phyloP scores from a whole-genome alignment of 2,888 invertebrate species.

The Cryptus armator region DNA sequence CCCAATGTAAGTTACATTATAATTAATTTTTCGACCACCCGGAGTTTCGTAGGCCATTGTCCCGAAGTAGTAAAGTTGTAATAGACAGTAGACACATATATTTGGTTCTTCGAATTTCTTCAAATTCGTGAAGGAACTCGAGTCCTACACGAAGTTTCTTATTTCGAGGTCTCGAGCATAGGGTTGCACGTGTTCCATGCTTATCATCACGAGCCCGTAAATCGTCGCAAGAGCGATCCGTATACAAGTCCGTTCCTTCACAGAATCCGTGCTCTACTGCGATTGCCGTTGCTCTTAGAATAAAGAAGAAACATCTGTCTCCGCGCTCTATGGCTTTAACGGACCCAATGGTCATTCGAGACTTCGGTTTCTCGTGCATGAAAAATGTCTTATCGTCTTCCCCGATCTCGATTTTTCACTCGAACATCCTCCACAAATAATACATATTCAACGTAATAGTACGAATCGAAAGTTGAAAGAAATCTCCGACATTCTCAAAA shows the following conservation, averaged over 20 bases:
- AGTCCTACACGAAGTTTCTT: conserved; percentile 67
- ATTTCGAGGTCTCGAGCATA: conserved; percentile 69
- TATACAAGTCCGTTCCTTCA: conserved; percentile 33
- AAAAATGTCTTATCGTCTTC: conserved; percentile 43
- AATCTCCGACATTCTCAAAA: neutral
- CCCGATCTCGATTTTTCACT: conserved; percentile 46
- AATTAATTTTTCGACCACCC: conserved; percentile 7
- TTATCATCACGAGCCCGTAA: conserved; percentile 77
- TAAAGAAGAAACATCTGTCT: conserved; percentile 76
- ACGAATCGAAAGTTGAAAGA: conserved; percentile 11
- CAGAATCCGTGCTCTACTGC: conserved; percentile 33
- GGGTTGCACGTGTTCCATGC: conserved; percentile 72
- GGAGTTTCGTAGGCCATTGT: neutral
- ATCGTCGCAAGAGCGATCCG: conserved; percentile 66
- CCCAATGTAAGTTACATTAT: neutral
- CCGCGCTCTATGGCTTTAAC: conserved; percentile 2
- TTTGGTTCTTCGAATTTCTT: conserved; percentile 19
- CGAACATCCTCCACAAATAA: conserved; percentile 18
- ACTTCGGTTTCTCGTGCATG: conserved; percentile 18
- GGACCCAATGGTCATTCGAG: conserved; percentile 46
- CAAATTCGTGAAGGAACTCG: conserved; percentile 34
- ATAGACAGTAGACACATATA: neutral
- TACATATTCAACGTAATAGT: neutral
- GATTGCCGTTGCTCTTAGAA: conserved; percentile 17
- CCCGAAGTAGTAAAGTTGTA: neutral